Evolutionary conservation across 2,888 invertebrate genomes (phyloP).

Genomic region (Molanna angustata): DNA sequence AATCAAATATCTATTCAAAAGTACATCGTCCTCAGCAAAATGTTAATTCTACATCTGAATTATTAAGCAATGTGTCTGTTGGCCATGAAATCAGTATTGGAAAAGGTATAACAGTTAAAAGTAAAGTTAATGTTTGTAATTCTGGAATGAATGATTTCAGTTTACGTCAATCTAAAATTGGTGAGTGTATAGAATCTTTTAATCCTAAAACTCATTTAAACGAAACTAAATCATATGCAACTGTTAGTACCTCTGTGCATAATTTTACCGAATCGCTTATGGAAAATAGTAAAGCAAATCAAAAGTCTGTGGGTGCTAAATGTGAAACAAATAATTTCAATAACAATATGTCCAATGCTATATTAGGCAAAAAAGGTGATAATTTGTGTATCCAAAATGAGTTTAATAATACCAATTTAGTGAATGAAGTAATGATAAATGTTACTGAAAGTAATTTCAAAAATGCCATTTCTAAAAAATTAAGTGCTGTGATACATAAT

Average conservation of each 20-base stretch:
- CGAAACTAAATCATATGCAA: background rate
- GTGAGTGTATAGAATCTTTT: background rate
- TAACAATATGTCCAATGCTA: too few species aligned
- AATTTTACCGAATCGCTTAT: background rate
- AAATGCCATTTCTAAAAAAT: too few species aligned
- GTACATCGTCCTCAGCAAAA: background rate
- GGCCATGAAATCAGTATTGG: conserved; percentile 41
- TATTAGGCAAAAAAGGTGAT: too few species aligned
- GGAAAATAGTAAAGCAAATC: background rate
- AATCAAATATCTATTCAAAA: too few species aligned
- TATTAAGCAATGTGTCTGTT: background rate
- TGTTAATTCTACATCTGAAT: background rate
- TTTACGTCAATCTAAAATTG: background rate
- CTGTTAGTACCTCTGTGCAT: background rate
- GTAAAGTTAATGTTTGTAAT: background rate
- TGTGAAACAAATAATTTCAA: too few species aligned
- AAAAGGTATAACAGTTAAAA: background rate
- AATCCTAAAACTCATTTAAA: background rate
- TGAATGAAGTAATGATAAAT: too few species aligned
- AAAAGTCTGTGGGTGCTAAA: too few species aligned
- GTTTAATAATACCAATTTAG: too few species aligned
- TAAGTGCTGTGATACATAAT: too few species aligned
- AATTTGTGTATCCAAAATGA: too few species aligned
- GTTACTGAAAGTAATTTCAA: too few species aligned
- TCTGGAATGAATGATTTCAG: background rate